Evolutionary conservation across 2,113 vertebrate genomes (phyloP).

Genomic region (Pleuronectes platessa): DNA sequence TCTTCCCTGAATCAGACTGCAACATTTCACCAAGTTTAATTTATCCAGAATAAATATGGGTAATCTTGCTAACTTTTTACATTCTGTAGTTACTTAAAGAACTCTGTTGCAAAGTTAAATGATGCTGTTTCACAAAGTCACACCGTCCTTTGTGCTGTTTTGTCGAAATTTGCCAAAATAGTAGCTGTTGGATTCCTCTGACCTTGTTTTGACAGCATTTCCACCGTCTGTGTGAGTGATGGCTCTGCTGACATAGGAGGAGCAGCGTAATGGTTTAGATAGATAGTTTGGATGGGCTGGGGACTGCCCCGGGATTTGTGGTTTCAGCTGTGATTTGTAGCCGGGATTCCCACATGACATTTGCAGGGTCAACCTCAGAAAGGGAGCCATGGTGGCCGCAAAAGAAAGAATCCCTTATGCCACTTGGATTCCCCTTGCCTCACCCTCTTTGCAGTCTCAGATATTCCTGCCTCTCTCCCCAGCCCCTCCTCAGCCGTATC

Average conservation of each 20-base stretch:
- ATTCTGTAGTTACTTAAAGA: no score
- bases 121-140: no score
- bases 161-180: conserved; percentile 2
- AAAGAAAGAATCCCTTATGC: conserved; percentile 66
- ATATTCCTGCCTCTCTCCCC: conserved; percentile 9
- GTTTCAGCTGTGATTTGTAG: conserved; percentile 73
- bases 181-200: conserved; percentile 17
- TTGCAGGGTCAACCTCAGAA: conserved; percentile 69
- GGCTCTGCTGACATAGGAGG: conserved; percentile 5
- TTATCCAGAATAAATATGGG: no score
- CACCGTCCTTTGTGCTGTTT: no score
- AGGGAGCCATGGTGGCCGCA: conserved; percentile 60
- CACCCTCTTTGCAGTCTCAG: conserved; percentile 27
- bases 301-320: conserved; percentile 50
- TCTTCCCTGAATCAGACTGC: no score
- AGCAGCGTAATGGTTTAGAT: conserved; percentile 31
- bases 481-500: neutral
- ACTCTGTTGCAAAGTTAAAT: no score
- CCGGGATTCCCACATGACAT: conserved; percentile 73
- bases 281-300: conserved; percentile 50
- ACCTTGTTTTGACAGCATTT: conserved; percentile 15
- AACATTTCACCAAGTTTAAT: no score
- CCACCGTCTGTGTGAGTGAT: conserved; percentile 38
- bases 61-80: no score
- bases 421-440: conserved; percentile 43